These are phyloP conservation scores for Plotosus lineatus DNA, from an alignment of 2,113 vertebrate genomes.

Conservation along the genomic window DNA sequence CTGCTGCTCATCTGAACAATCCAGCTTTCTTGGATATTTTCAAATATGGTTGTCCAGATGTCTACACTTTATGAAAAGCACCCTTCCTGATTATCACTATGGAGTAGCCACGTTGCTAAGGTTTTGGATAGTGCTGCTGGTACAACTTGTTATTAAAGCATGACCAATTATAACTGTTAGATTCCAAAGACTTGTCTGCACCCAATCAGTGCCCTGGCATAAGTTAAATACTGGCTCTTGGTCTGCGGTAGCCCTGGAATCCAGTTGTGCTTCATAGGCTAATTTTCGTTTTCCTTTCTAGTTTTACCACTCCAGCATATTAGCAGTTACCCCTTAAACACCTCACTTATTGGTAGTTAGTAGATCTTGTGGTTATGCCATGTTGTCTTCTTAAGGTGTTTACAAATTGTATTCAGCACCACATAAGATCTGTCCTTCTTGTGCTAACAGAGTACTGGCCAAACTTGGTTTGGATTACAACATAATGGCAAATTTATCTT, in stretches of 20 bases:
- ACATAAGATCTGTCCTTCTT: neutral
- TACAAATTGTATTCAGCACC: neutral
- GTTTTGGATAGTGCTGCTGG: neutral
- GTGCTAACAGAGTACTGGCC: neutral
- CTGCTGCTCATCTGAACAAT: neutral
- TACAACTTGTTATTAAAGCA: neutral
- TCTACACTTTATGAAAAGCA: neutral
- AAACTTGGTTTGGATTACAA: neutral
- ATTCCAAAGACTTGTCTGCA: no score
- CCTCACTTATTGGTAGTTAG: neutral
- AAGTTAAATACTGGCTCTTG: neutral
- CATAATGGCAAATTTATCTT: conserved; percentile 15
- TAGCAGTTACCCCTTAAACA: neutral
- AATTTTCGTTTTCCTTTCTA: neutral
- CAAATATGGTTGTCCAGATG: neutral
- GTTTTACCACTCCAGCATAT: neutral
- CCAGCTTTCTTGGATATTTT: neutral
- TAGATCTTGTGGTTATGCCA: neutral
- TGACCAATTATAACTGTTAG: neutral
- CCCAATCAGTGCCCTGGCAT: neutral
- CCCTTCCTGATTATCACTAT: neutral
- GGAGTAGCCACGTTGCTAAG: neutral
- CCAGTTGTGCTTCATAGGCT: neutral
- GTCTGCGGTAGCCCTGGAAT: neutral
- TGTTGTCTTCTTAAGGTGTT: neutral